Evolutionary conservation across 1,140 invertebrate genomes (phyloP), one percentile per base, ranked within the genome.

Genomic region (Trichonephila inaurata): DNA sequence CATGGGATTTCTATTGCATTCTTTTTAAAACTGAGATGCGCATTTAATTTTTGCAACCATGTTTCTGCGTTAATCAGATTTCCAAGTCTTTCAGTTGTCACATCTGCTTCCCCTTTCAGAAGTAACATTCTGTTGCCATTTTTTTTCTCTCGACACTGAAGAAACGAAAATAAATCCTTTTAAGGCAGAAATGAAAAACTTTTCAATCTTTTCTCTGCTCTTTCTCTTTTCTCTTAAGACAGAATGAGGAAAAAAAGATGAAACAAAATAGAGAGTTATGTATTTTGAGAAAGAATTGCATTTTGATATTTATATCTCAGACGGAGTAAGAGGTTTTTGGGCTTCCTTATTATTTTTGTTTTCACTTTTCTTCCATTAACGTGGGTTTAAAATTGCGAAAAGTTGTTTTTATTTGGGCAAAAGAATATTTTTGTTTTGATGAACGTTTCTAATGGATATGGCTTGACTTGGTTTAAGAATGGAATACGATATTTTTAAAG

Each of bases 61-160:
- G 5, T 77, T 77, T 77, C 18, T 40, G 28, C 28, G 28, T 77
- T 77, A 77, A 77, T 77, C 72, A 77, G 33, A 77, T 77, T 77
- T 77, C 33, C 18, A 16, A 77, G 18, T 77, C 72, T 40, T 77
- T 18, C 33, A 77, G 72, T 77, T 33, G 28, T 77, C 72, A 40
- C 72, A 77, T 40, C 28, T 77, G 16, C 5, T 5, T 77, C 33
- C 33, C 72, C n/a, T 4, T 72, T 14, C 12, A 19, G 33, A 77
- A 40, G 14, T 33, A 77, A 28, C 12, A 28, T 72, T 77, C 28
- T 40, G 72, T 28, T 24, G 72, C 33, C 33, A 28, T 77, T 69
- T 69, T 19, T 14, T 28, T 1, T 4, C 33, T 40, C 33, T 2
- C 33, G 33, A 40, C 33, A 64, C 1, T 19, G 16, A 19, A 18